Percentiles rank a stretch among this genome's conserved stretches.
phyloP scores from a whole-genome alignment of 2,888 invertebrate genomes.

The Drosophila pegasa region DNA sequence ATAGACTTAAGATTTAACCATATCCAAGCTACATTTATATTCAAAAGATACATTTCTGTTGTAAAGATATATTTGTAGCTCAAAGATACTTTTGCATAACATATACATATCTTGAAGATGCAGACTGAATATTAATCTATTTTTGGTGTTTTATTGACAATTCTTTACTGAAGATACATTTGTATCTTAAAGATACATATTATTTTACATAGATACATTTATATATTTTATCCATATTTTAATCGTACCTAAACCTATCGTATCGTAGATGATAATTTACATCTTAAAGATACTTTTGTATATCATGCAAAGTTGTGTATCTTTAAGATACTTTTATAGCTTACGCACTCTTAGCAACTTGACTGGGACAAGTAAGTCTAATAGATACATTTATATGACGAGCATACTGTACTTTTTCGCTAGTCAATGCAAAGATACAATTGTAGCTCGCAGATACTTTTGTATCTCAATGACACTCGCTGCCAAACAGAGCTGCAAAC shows the following conservation, averaged over 20 bases:
- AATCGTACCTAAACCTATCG: no score
- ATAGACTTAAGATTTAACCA: no score
- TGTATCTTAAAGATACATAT: background rate
- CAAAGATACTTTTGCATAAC: background rate
- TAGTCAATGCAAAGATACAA: background rate
- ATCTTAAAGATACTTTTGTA: background rate
- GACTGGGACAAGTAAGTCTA: background rate
- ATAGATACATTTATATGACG: background rate
- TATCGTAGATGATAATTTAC: background rate
- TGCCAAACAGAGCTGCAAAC: slow-evolving; percentile 4
- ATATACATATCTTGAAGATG: background rate
- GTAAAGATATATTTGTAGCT: background rate
- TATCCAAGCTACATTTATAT: no score
- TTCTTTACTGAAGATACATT: no score
- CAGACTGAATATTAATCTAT: no score
- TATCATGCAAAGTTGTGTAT: background rate
- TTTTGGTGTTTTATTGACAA: no score
- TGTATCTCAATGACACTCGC: background rate
- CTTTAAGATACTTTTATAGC: background rate
- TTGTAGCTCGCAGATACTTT: background rate
- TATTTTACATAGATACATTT: background rate
- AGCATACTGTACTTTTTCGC: background rate
- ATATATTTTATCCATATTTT: no score
- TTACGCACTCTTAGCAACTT: background rate
- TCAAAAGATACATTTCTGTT: no score